A percentile compares a stretch with the other conserved stretches of the same genome.
These are phyloP conservation scores for Oxygymnocypris stewartii DNA, from an alignment of 2,113 vertebrate species.

Conservation along the genomic window DNA sequence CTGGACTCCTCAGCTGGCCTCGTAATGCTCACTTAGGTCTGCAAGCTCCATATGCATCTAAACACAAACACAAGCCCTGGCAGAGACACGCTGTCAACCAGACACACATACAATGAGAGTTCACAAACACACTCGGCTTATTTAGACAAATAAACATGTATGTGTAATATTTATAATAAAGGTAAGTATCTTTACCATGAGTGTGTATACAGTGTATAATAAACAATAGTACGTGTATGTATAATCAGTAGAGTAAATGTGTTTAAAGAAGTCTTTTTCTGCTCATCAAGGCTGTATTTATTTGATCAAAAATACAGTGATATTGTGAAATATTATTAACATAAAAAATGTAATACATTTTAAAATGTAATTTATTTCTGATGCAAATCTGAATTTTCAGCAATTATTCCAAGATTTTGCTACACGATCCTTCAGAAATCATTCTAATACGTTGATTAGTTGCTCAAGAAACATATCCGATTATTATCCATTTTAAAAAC, in stretches of 20 bases:
- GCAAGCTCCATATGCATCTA: conserved; percentile 51
- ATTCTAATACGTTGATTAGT: too few relatives aligned
- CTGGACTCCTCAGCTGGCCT: conserved; percentile 45
- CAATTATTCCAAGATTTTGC: too few relatives aligned
- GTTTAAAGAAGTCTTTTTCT: too few relatives aligned
- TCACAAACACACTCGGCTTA: conserved; percentile 3
- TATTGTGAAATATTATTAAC: background rate
- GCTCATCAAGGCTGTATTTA: background rate
- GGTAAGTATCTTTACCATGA: background rate
- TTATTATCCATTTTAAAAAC: too few relatives aligned
- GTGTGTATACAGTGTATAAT: too few relatives aligned
- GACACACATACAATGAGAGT: conserved; percentile 18
- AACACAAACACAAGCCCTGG: conserved; percentile 50
- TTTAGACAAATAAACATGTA: background rate
- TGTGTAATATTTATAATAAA: background rate
- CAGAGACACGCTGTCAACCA: conserved; percentile 34
- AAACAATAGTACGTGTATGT: background rate
- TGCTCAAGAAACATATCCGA: too few relatives aligned
- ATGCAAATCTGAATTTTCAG: too few relatives aligned
- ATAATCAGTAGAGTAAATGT: background rate
- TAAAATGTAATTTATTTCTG: too few relatives aligned
- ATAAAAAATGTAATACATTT: background rate
- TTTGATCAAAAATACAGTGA: background rate
- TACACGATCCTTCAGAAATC: too few relatives aligned
- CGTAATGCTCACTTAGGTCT: conserved; percentile 56